Conservation (phyloP, 2,797 vertebrate genomes). For the Meda fulgida region DNA sequence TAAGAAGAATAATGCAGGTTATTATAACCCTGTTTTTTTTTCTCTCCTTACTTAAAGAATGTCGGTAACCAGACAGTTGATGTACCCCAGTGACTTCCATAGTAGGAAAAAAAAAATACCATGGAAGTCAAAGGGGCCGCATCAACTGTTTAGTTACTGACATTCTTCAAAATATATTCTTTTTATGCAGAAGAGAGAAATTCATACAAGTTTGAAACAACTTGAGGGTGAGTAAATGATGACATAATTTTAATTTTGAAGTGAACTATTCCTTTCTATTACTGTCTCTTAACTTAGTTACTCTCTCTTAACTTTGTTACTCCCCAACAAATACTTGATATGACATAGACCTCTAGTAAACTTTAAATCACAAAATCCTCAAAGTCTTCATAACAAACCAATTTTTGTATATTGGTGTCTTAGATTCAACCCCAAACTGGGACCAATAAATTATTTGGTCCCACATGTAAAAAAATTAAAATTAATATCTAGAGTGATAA, state of each 20-base stretch:
- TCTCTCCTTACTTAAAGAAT: background rate
- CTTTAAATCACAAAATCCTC: background rate
- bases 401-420: background rate
- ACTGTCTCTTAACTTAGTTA: background rate
- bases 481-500: slow-evolving; percentile 10
- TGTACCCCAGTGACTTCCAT: too few species aligned
- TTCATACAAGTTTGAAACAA: too few species aligned
- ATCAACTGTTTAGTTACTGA: too few species aligned
- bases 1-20: background rate
- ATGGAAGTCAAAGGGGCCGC: too few species aligned
- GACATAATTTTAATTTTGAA: too few species aligned
- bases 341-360: background rate
- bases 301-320: background rate
- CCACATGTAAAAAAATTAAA: background rate
- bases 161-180: too few species aligned
- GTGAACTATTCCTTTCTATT: too few species aligned
- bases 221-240: too few species aligned
- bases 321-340: background rate
- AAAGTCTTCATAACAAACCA: background rate
- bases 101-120: too few species aligned
- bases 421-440: background rate
- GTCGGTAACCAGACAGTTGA: too few species aligned
- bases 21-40: background rate
- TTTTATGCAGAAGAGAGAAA: too few species aligned
- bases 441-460: background rate